These are phyloP conservation scores for Xestia rhomboidea DNA, from an alignment of 2,888 invertebrate genomes.

Conservation along the genomic window DNA sequence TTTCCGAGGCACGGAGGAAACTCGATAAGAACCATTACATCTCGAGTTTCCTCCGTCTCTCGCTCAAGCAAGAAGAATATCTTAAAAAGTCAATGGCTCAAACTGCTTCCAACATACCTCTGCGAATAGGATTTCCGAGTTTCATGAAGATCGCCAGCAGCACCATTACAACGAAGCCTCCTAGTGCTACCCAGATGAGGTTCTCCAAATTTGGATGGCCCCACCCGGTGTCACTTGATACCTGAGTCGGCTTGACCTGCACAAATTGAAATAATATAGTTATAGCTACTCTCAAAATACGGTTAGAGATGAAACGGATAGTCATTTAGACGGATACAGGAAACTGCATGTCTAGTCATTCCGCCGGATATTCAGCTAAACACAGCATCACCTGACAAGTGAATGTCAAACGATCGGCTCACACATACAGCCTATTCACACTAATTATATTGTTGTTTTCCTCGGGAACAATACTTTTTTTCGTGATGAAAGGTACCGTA, in stretches of 20 bases:
- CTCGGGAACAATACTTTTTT: too few species aligned
- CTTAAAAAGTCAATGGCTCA: background rate
- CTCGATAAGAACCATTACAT: background rate
- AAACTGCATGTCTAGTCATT: background rate
- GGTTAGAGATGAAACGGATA: background rate
- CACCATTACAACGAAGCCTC: conserved; percentile 24
- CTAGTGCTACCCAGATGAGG: conserved; percentile 23
- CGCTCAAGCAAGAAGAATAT: background rate
- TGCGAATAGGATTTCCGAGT: conserved; percentile 30
- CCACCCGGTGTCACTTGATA: background rate
- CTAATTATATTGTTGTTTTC: too few species aligned
- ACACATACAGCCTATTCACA: too few species aligned
- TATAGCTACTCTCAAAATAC: background rate
- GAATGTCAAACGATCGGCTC: background rate
- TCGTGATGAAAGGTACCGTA: too few species aligned
- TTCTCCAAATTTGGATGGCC: conserved; percentile 9
- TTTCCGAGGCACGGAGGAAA: background rate
- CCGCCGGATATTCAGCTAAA: background rate
- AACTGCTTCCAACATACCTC: conserved; percentile 20
- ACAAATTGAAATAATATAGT: background rate
- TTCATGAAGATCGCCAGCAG: conserved; percentile 42
- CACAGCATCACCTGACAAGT: background rate
- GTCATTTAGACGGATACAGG: background rate
- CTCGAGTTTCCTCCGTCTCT: too few species aligned
- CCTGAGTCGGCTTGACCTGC: conserved; percentile 6